phyloP scores from a whole-genome alignment of 1,140 invertebrate species.

The Cydia fagiglandana region DNA sequence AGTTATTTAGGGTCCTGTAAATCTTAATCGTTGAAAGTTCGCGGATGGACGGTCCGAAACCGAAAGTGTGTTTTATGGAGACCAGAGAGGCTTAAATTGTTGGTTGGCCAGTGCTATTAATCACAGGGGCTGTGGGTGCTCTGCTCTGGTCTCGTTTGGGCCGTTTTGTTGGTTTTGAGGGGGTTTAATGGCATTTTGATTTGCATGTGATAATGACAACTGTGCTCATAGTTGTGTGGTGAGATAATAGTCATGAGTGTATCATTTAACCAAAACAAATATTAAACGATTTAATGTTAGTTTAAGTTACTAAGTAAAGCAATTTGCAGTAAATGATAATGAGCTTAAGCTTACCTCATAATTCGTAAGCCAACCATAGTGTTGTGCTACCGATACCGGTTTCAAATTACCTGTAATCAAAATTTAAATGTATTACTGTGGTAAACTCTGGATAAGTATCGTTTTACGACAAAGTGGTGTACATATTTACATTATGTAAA shows the following conservation, averaged over 20 bases:
- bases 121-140: background rate
- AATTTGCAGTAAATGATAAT: background rate
- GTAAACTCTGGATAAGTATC: background rate
- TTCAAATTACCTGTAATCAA: constrained; percentile 6
- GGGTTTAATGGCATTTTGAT: constrained; percentile 26
- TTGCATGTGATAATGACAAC: constrained; percentile 1
- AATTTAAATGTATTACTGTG: background rate
- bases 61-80: constrained; percentile 25
- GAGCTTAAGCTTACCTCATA: background rate
- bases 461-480: background rate
- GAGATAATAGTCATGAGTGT: background rate
- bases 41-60: constrained; percentile 23
- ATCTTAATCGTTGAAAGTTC: constrained; percentile 27
- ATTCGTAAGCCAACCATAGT: background rate
- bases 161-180: constrained; percentile 28
- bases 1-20: constrained; percentile 29
- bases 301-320: background rate
- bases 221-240: background rate
- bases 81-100: constrained; percentile 25
- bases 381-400: background rate
- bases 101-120: constrained; percentile 24
- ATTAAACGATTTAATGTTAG: background rate
- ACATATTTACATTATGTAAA: too few relatives aligned
- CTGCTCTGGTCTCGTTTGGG: background rate
- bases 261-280: background rate